Evolutionary conservation across 1,140 invertebrate genomes (phyloP), one percentile per base, ranked within the genome.

Genomic region (Lasioglossum albipes): DNA sequence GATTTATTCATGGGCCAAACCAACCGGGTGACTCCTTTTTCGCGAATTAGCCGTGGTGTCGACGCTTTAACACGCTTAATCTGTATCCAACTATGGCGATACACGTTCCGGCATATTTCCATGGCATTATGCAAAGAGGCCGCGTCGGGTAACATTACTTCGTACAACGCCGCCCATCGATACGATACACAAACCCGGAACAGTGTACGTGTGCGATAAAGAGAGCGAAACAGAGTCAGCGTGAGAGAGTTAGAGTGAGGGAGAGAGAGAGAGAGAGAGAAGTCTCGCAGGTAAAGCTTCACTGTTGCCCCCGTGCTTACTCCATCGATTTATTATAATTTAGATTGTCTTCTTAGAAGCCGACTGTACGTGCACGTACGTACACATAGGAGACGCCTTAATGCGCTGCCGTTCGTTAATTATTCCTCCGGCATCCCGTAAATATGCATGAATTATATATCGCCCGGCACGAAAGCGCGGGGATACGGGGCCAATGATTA

Each of bases 301-400:
- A 79, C 64, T 6, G 62, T 65, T 64, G 82, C 78, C 64, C 71
- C 64, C 74, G 74, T 84, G 82, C 86, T 82, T 84, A 84, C 79
- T 79, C 86, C 86, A 91, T 91, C 89, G 90, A 92, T 92, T 92
- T 91, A 91, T 91, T 91, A 90, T 92, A 91, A 92, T 91, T 90
- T 89, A 87, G 85, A 91, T 90, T 89, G 87, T 87, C 89, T 88
- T 84, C 87, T 85, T 86, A 90, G 89, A 87, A 89, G 77, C 81
- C 49, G 76, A 31, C 83, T 80, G 75, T 80, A 85, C 76, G 74
- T 81, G 65, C 76, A 80, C 72, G 64, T 72, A 78, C 79, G 54
- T 61, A 74, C 78, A 75, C 70, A 75, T 45, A 76, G 67, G 52
- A 45, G 80, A 66, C 79, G 80, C 84, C 77, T 87, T 87, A 87